Percentiles rank a stretch among this genome's conserved stretches.
Evolutionary conservation across 2,797 vertebrate species (phyloP).

Genomic region (Scolopax rusticola): DNA sequence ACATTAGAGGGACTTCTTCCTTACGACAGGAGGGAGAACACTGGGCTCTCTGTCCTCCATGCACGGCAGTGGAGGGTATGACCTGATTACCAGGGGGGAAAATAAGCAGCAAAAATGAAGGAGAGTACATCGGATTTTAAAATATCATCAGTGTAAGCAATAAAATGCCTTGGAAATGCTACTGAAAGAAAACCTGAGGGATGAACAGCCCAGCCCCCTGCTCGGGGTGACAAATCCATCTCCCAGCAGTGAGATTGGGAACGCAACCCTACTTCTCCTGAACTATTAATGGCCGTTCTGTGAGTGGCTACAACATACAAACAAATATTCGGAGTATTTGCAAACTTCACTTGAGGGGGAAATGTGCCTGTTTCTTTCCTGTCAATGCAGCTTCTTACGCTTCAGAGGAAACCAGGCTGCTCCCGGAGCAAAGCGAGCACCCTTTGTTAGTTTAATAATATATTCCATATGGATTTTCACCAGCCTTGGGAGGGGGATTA

Average conservation of each 20-base stretch:
- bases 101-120: background rate
- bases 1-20: background rate
- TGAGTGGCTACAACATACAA: background rate
- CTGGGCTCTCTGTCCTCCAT: background rate
- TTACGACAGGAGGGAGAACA: background rate
- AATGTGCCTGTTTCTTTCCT: background rate
- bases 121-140: background rate
- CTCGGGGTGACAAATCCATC: background rate
- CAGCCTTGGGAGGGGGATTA: too few species aligned
- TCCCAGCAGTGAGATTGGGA: background rate
- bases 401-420: background rate
- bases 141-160: background rate
- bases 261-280: background rate
- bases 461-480: background rate
- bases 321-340: background rate
- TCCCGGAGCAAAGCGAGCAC: background rate
- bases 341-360: background rate
- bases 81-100: background rate
- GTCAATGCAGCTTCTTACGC: background rate
- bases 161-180: background rate
- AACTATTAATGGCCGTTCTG: background rate
- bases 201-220: background rate
- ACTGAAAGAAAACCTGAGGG: background rate
- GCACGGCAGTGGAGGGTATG: fast-evolving
- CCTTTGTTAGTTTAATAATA: background rate